phyloP scores from a whole-genome alignment of 2,888 invertebrate species.

The Masnerella sp. region DNA sequence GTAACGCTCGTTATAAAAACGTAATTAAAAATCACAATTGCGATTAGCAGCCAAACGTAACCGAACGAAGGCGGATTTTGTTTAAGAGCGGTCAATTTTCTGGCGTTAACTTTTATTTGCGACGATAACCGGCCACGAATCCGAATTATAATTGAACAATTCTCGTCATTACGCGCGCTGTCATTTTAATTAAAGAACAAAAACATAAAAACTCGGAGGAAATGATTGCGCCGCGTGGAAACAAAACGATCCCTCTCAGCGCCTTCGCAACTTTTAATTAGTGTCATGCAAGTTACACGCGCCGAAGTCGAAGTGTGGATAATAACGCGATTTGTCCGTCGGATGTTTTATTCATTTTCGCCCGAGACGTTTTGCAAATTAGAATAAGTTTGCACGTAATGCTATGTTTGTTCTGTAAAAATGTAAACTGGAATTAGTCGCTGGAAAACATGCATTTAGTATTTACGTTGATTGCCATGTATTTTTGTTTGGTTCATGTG shows the following conservation, averaged over 20 bases:
- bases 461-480: constrained; percentile 13
- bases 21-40: constrained; percentile 21
- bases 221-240: constrained; percentile 54
- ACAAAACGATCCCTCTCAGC: constrained; percentile 32
- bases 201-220: constrained; percentile 57
- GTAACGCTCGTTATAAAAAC: constrained; percentile 18
- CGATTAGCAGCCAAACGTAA: background rate
- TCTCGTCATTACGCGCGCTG: constrained; percentile 68
- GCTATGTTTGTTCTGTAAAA: background rate
- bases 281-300: constrained; percentile 20
- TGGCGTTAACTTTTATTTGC: constrained; percentile 4
- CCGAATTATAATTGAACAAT: constrained; percentile 65
- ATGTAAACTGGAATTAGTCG: constrained; percentile 4
- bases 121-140: constrained; percentile 6
- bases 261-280: constrained; percentile 48
- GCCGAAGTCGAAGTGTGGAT: constrained; percentile 14
- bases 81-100: constrained; percentile 14
- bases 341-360: constrained; percentile 24
- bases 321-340: constrained; percentile 10
- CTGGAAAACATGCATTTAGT: constrained; percentile 9
- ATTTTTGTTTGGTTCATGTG: background rate
- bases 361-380: constrained; percentile 16
- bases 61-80: background rate
- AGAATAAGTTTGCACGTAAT: constrained; percentile 3
- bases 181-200: constrained; percentile 65